Percentiles rank a stretch among this genome's conserved stretches.
Conservation (phyloP, 2,888 invertebrate species). For the Operophtera brumata region DNA sequence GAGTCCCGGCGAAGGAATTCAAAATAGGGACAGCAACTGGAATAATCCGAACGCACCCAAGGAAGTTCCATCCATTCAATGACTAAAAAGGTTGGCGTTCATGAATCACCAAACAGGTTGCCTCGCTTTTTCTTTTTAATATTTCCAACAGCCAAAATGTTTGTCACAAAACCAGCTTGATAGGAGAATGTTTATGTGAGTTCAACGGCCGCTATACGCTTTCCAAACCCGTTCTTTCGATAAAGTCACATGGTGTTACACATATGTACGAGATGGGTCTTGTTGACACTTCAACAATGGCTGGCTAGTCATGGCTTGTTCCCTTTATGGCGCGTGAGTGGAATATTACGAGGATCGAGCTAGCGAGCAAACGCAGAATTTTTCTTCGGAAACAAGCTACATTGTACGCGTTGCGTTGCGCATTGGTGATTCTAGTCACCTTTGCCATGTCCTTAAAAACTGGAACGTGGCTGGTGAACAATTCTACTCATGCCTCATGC, state of each 20-base stretch:
- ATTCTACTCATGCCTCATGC: no score
- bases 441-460: not conserved
- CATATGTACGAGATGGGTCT: slow-evolving; percentile 32
- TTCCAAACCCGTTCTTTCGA: slow-evolving; percentile 71
- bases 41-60: slow-evolving; percentile 3
- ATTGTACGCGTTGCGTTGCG: not conserved
- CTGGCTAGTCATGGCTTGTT: slow-evolving; percentile 40
- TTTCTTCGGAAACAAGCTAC: slow-evolving; percentile 11
- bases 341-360: slow-evolving; percentile 19
- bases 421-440: slow-evolving; percentile 6
- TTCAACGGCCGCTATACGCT: slow-evolving; percentile 66
- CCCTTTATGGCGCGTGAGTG: slow-evolving; percentile 43
- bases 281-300: slow-evolving; percentile 50
- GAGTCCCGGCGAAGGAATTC: not conserved
- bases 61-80: slow-evolving; percentile 23
- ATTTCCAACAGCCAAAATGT: slow-evolving; percentile 33
- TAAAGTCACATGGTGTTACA: slow-evolving; percentile 49
- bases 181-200: slow-evolving; percentile 58
- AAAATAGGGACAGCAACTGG: not conserved
- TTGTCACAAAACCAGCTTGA: slow-evolving; percentile 55
- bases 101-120: slow-evolving; percentile 36
- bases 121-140: slow-evolving; percentile 31
- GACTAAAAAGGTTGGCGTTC: slow-evolving; percentile 33
- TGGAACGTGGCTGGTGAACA: not conserved
- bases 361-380: slow-evolving; percentile 16